Evolutionary conservation across 2,888 invertebrate species (phyloP), one percentile per base, ranked within the genome.

Genomic region (Eupithecia vulgata): DNA sequence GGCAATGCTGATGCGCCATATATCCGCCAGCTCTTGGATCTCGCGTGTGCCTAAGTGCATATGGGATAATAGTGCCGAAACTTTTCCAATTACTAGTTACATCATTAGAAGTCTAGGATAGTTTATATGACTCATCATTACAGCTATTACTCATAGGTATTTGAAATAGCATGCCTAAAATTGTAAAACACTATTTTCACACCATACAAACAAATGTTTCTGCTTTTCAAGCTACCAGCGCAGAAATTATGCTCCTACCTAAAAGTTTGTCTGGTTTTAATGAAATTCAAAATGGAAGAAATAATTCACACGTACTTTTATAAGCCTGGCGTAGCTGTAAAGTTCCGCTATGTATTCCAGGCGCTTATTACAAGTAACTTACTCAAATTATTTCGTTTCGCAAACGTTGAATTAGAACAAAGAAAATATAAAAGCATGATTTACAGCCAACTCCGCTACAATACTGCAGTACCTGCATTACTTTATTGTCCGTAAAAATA

Each of bases 391-490:
- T 57, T 25, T 57, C 57, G 25, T 57, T 57, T 57, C 57, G 13
- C 57, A 21, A 48, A 48, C n/a, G 21, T 52, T 21, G 25, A 57
- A 57, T 25, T 61, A 34, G 5, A 34, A 61, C 34, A 61, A 30
- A 21, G 35, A 17, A 64, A n/a, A 37, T 35, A 17, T n/a, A n/a
- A 37, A 72, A 64, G 45, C 21, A 42, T 68, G 64, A 71, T 74
- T 74, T 71, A 70, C 67, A 45, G 67, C 35, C n/a, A 64, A 61
- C 37, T n/a, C 35, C 17, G 35, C 57, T 37, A 52, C 62, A 71
- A 52, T 68, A 72, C 48, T 48, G 67, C 67, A 67, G 59, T 71
- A 68, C 42, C 71, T 71, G 71, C 67, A 67, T 61, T 71, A 67
- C 40, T 52, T 69, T 67, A 71, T 67, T 48, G 45, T 45, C 25